phyloP scores from a whole-genome alignment of 2,797 vertebrate species.

The Poeciliopsis presidionis region DNA sequence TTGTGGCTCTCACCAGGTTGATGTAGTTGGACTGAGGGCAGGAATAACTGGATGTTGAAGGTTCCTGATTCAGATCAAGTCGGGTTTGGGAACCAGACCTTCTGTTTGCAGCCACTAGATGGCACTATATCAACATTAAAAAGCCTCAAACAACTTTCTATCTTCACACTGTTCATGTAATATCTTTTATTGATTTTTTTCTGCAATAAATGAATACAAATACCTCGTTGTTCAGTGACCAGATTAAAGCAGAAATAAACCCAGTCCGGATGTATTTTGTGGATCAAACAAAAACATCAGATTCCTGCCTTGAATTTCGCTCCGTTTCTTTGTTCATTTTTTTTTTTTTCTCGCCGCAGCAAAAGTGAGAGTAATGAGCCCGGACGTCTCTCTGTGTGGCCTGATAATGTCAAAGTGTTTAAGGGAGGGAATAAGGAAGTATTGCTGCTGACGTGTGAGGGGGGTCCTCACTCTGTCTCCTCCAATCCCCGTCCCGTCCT shows the following conservation, averaged over 20 bases:
- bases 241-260: not conserved
- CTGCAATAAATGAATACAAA: constrained; percentile 28
- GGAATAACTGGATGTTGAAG: not conserved
- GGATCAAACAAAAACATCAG: constrained; percentile 18
- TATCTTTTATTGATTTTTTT: not conserved
- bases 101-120: constrained; percentile 47
- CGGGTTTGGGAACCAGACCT: not conserved
- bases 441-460: constrained; percentile 76
- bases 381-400: constrained; percentile 88
- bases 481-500: constrained; percentile 73
- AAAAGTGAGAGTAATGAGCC: constrained; percentile 88
- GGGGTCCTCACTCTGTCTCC: constrained; percentile 71
- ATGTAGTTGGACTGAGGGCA: not conserved
- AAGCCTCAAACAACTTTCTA: not conserved
- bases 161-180: not conserved
- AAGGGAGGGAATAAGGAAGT: constrained; percentile 64
- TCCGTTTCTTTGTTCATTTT: constrained; percentile 55
- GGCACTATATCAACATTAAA: constrained; percentile 43
- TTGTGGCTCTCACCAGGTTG: not conserved
- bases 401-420: constrained; percentile 89
- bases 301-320: constrained; percentile 45
- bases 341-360: constrained; percentile 75
- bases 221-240: not conserved
- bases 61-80: not conserved
- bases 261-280: not conserved